Evolutionary conservation across 2,888 invertebrate genomes (phyloP), one percentile per base, ranked within the genome.

Genomic region (Orchesella flavescens): DNA sequence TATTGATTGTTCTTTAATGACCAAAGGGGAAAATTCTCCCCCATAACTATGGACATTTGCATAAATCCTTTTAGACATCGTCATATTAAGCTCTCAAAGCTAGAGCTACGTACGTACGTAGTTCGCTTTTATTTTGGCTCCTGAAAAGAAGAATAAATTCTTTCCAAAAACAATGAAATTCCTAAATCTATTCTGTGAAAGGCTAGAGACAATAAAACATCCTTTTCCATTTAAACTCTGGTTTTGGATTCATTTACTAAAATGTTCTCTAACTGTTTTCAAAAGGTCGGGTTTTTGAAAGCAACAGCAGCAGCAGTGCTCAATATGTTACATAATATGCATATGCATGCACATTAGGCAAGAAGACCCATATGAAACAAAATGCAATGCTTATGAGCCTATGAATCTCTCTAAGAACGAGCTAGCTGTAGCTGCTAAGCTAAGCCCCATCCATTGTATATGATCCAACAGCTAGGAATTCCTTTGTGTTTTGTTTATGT

Each of bases 1-100:
- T 76, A 83, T 83, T 83, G 83, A 83, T 83, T 76, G 83, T 77
- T 65, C 83, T 83, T 76, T 83, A 76, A 83, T 82, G 83, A 83
- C 76, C 83, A 83, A 65, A 49, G 83, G 72, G 76, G 76, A 55
- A 61, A 73, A 71, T 46, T 72, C 72, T 83, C 76, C 24, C 46
- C 68, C 57, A 75, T 76, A 75, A 65, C 82, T 63, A 71, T 75
- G 55, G 75, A 63, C 83, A 83, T 83, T 83, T 77, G 83, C 76
- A 77, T 83, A 83, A 83, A 83, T 83, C 83, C 72, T 72, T 53
- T 59, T 44, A 66, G 83, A 65, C 74, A 73, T 74, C 78, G 69
- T 69, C 78, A 71, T 78, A 78, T 71, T 78, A 78, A 49, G n/a
- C 21, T n/a, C 57, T 17, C n/a, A n/a, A n/a, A n/a, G n/a, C n/a